phyloP scores from a whole-genome alignment of 2,797 vertebrate species.

The Sphaeramia orbicularis region DNA sequence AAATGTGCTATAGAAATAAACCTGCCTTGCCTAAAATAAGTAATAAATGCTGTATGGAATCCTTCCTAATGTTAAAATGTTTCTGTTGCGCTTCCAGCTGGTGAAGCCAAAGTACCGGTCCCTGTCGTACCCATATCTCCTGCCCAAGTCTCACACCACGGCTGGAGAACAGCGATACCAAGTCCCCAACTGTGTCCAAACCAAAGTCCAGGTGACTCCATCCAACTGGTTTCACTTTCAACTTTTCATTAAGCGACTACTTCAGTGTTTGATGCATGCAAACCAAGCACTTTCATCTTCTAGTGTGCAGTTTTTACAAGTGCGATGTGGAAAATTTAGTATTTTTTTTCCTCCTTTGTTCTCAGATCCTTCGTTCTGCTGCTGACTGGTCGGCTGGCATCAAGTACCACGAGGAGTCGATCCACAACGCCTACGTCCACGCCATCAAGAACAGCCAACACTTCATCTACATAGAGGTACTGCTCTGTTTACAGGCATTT shows the following conservation, averaged over 20 bases:
- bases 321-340: no score
- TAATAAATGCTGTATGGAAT: no score
- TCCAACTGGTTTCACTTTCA: no score
- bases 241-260: no score
- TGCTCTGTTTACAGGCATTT: neutral
- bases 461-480: slow-evolving; percentile 96
- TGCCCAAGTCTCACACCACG: slow-evolving; percentile 94
- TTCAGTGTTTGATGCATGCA: no score
- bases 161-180: slow-evolving; percentile 90
- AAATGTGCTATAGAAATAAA: no score
- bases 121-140: slow-evolving; percentile 91
- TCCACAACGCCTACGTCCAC: slow-evolving; percentile 90
- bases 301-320: no score
- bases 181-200: slow-evolving; percentile 85
- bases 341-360: neutral
- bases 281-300: no score
- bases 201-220: slow-evolving; percentile 89
- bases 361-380: slow-evolving; percentile 92
- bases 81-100: slow-evolving; percentile 28
- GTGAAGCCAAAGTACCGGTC: slow-evolving; percentile 96
- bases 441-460: slow-evolving; percentile 92
- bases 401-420: slow-evolving; percentile 96
- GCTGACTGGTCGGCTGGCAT: slow-evolving; percentile 97
- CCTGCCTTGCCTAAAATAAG: no score
- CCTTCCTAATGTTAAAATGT: neutral